A percentile compares a stretch with the other conserved stretches of the same genome.
Evolutionary conservation across 2,113 vertebrate genomes (phyloP).

Genomic region (Onychostoma macrolepis): DNA sequence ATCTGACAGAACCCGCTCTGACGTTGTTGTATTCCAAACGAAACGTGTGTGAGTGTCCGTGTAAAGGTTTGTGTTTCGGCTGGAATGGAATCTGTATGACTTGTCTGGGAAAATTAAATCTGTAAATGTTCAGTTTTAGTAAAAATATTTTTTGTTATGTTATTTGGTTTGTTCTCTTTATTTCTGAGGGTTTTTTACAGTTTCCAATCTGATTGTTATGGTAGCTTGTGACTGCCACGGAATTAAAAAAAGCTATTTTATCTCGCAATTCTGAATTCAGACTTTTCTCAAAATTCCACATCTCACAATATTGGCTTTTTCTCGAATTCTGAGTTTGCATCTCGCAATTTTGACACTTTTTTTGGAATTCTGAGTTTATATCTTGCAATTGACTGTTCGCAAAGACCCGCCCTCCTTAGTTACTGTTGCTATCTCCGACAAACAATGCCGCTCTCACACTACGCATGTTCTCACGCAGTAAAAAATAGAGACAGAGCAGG

Average conservation of each 20-base stretch:
- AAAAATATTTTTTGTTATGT: slow-evolving; percentile 58
- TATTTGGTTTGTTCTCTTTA: slow-evolving; percentile 45
- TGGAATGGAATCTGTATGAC: slow-evolving; percentile 49
- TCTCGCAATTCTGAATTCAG: background rate
- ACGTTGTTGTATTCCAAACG: background rate
- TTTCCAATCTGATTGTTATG: background rate
- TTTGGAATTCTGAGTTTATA: background rate
- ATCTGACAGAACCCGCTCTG: slow-evolving; percentile 37
- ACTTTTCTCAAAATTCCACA: no score
- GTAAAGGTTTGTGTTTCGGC: slow-evolving; percentile 39
- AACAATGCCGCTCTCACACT: no score
- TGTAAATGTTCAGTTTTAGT: slow-evolving; percentile 57
- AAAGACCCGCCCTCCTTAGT: no score
- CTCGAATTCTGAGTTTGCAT: background rate
- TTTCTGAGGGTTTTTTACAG: slow-evolving; percentile 7
- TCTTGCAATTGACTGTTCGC: background rate
- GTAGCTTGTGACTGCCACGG: background rate
- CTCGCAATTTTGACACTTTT: background rate
- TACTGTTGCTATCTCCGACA: no score
- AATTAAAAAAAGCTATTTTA: background rate
- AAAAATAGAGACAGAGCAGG: no score
- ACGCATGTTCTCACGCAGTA: no score
- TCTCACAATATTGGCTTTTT: background rate
- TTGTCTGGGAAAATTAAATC: slow-evolving; percentile 54
- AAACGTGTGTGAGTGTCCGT: background rate